Evolutionary conservation across 2,888 invertebrate genomes (phyloP), one percentile per base, ranked within the genome.

Genomic region (Xestia xanthographa): DNA sequence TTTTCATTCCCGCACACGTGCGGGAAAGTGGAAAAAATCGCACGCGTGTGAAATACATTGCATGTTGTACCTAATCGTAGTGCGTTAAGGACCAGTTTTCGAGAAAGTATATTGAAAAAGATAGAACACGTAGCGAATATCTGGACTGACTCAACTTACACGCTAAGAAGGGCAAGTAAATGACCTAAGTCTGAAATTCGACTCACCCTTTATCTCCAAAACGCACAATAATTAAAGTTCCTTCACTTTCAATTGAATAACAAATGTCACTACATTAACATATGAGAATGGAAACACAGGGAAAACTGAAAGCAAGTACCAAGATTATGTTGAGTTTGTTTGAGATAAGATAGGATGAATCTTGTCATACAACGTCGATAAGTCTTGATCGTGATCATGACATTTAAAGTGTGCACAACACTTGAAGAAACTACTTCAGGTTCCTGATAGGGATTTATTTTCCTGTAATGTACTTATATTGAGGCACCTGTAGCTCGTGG

Each of bases 321-420:
- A 56, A 83, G 83, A 84, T 84, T 75, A 82, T 66, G 41, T 83
- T 14, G 20, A 85, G 82, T 85, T 77, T 78, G 68, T 58, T 58
- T 1, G 9, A 66, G 83, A 86, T 84, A 84, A 84, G 84, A 84
- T 85, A 85, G 63, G 66, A 72, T 82, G 82, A 72, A 85, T 82
- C 86, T 86, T 82, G 83, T 79, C 83, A 73, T 74, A 56, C 63
- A 48, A 50, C 50, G 45, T 85, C 86, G 83, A 84, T 75, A 72
- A 71, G 26, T 82, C 63, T 67, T 56, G 81, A 77, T 74, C 81
- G 5, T 77, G 86, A 72, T 71, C 66, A 34, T 72, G 75, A 80
- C 66, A 70, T 53, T 38, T 67, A 58, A 71, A 71, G 77, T 77
- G 43, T 65, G 38, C 70, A 56, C 22, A 75, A 66, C 63, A 84